A percentile compares a stretch with the other conserved stretches of the same genome.
Evolutionary conservation across 1,140 invertebrate genomes (phyloP).

Genomic region (Babylonia areolata): DNA sequence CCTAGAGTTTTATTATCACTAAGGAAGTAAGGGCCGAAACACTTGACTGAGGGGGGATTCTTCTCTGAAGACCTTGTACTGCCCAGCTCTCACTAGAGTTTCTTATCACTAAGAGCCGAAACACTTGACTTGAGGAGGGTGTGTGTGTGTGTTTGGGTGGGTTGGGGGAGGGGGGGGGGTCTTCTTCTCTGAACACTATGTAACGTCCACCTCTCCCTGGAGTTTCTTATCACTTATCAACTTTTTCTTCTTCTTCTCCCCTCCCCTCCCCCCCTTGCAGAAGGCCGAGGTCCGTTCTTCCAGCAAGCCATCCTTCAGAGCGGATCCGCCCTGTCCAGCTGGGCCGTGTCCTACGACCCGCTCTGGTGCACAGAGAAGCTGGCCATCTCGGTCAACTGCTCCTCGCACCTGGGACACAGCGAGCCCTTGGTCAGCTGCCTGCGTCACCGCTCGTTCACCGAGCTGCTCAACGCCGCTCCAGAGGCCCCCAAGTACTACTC

Average conservation of each 20-base stretch:
- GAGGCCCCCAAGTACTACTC: slow-evolving; percentile 78
- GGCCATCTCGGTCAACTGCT: slow-evolving; percentile 89
- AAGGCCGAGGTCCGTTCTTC: slow-evolving; percentile 50
- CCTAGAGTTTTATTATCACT: no score
- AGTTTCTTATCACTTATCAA: background rate
- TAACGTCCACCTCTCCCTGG: background rate
- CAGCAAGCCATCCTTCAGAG: slow-evolving; percentile 64
- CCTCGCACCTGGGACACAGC: slow-evolving; percentile 75
- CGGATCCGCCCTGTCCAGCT: slow-evolving; percentile 88
- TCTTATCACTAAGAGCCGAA: no score
- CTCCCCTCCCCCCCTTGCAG: slow-evolving; percentile 4
- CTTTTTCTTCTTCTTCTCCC: background rate
- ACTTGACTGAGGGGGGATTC: no score
- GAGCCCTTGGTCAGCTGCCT: slow-evolving; percentile 86
- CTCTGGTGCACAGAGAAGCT: slow-evolving; percentile 90
- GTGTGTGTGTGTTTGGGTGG: no score
- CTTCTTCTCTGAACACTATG: no score
- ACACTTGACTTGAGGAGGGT: no score
- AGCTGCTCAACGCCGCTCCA: slow-evolving; percentile 85
- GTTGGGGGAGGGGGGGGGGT: no score
- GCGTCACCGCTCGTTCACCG: slow-evolving; percentile 85
- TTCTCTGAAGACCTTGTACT: no score
- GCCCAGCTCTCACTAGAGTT: no score
- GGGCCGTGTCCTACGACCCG: slow-evolving; percentile 92
- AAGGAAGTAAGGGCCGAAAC: no score